A percentile compares a stretch with the other conserved stretches of the same genome.
phyloP scores from a whole-genome alignment of 2,797 vertebrate species.

The Pseudomugil tenellus region DNA sequence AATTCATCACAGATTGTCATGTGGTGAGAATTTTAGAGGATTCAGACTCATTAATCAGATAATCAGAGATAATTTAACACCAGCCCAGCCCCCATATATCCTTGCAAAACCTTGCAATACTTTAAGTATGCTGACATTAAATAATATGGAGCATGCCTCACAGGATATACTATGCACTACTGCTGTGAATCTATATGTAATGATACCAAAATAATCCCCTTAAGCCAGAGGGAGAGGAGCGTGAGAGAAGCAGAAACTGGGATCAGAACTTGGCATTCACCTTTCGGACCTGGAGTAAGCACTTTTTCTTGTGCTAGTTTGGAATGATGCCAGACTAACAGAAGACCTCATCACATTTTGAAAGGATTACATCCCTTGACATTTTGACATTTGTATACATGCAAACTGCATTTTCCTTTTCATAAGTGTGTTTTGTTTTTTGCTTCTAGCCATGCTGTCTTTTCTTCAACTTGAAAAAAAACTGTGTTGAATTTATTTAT shows the following conservation, averaged over 20 bases:
- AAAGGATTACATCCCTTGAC: conserved; percentile 82
- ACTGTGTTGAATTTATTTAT: too few species aligned
- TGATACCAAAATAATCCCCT: conserved; percentile 63
- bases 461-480: conserved; percentile 35
- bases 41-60: not conserved
- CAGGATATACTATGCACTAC: conserved; percentile 42
- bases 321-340: conserved; percentile 59
- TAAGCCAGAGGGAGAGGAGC: conserved; percentile 24
- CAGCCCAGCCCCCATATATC: conserved; percentile 7
- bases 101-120: conserved; percentile 13
- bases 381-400: conserved; percentile 78
- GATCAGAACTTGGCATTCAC: conserved; percentile 60
- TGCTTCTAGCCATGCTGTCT: conserved; percentile 37
- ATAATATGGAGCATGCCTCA: conserved; percentile 47
- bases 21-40: conserved; percentile 15
- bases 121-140: conserved; percentile 39
- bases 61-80: conserved; percentile 1
- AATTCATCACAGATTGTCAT: conserved; percentile 14
- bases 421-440: conserved; percentile 10
- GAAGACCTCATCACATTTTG: conserved; percentile 65
- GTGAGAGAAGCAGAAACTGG: conserved; percentile 38
- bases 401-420: conserved; percentile 60
- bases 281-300: conserved; percentile 68
- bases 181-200: conserved; percentile 62
- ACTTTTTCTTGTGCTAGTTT: conserved; percentile 57